phyloP scores from a whole-genome alignment of 2,113 vertebrate species.

The Aegypius monachus region DNA sequence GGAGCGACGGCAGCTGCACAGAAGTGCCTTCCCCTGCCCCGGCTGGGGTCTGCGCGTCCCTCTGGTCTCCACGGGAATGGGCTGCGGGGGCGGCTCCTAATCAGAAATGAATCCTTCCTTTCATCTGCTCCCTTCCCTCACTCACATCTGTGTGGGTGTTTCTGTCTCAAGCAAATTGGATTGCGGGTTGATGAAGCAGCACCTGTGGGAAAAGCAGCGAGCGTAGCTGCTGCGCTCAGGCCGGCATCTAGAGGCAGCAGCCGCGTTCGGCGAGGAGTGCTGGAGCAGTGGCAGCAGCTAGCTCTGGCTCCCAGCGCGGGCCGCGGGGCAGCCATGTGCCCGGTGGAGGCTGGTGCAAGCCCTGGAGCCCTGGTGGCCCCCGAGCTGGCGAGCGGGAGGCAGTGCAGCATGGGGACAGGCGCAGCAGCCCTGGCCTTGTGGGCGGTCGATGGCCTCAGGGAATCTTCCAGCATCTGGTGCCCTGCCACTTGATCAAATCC shows the following conservation, averaged over 20 bases:
- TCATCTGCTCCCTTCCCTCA: neutral
- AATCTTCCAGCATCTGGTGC: neutral
- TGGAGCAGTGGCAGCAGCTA: fast-evolving
- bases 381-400: fast-evolving
- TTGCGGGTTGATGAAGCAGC: neutral
- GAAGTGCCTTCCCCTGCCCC: neutral
- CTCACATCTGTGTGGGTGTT: neutral
- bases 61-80: neutral
- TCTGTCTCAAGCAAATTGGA: neutral
- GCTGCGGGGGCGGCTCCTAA: neutral
- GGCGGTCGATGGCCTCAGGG: fast-evolving
- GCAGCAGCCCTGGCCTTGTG: fast-evolving
- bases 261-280: fast-evolving
- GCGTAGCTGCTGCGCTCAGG: fast-evolving
- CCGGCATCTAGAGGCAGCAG: neutral
- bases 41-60: neutral
- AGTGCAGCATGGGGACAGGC: fast-evolving
- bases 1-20: neutral
- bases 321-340: fast-evolving
- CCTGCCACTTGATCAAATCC: neutral
- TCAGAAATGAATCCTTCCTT: neutral
- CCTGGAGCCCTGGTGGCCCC: neutral
- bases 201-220: neutral
- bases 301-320: fast-evolving
- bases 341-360: neutral